Evolutionary conservation across 1,140 invertebrate genomes (phyloP), one percentile per base, ranked within the genome.

Genomic region (Carposina sasakii): DNA sequence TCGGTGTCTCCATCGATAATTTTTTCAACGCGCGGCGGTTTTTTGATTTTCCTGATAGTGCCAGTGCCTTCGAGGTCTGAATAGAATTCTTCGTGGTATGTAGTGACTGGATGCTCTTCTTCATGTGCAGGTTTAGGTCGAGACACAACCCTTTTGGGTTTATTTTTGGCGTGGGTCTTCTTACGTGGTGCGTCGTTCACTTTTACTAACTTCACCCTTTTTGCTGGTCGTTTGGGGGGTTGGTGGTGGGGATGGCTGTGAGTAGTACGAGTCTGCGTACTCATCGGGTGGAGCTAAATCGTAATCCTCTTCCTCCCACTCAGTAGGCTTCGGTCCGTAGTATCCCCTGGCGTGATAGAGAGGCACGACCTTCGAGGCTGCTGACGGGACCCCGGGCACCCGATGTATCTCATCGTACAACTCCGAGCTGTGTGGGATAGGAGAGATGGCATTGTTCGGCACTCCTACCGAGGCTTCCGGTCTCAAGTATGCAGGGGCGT

Each of bases 1-100:
- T 86, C 85, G 43, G 79, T 83, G 56, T 86, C 71, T 28, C 85
- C 82, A 39, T 86, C 82, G 30, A 86, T 68, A 52, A 83, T 85
- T 69, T 86, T 86, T 65, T 86, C 82, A 31, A 86, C 70, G 37
- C 82, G 64, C 50, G 75, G 82, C 37, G 85, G 81, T 62, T 84
- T 86, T 42, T 62, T 79, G 22, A 81, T 63, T 55, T 76, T 85
- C 49, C 70, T 84, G 41, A 85, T 73, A 10, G 74, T 84, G 12
- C 75, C 71, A 3, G 71, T 58, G 33, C 68, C 71, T 41, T 76
- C 72, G 8, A 83, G 33, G 43, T 86, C 85, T 0, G 85, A 78
- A 67, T 86, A 86, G 63, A 86, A 85, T 30, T 81, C 71, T 57
- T 84, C 81, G 57, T 85, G 81, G 49, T 75, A 85, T 12, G 63